phyloP scores from a whole-genome alignment of 2,113 vertebrate species.

The Acrocephalus kingi region DNA sequence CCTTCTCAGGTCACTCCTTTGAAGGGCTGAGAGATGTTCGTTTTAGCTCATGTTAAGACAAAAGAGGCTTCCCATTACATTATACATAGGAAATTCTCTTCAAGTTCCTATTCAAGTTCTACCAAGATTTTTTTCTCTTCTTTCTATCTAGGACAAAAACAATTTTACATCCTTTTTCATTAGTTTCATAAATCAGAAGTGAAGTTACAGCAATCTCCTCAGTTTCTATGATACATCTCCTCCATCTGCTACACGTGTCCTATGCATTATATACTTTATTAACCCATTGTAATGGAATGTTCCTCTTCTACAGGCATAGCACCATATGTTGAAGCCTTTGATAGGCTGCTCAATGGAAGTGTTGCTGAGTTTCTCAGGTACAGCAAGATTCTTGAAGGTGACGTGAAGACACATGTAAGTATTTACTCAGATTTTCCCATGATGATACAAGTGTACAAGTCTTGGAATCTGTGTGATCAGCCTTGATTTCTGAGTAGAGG shows the following conservation, averaged over 20 bases:
- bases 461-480: not conserved
- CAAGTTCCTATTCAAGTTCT: not conserved
- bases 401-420: conserved; percentile 94
- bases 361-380: conserved; percentile 87
- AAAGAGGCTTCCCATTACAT: not conserved
- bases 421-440: not conserved
- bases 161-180: not conserved
- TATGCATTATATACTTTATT: not conserved
- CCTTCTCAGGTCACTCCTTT: not conserved
- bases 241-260: not conserved
- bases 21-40: not conserved
- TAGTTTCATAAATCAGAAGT: not conserved
- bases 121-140: not conserved
- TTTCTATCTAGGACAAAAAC: not conserved
- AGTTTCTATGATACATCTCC: not conserved
- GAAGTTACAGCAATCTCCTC: not conserved
- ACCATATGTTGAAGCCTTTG: conserved; percentile 87
- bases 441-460: not conserved
- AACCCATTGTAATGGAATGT: not conserved
- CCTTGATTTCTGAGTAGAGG: not conserved
- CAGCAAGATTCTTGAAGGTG: conserved; percentile 87
- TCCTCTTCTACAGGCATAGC: conserved; percentile 74
- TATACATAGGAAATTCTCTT: not conserved
- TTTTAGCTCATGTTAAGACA: not conserved
- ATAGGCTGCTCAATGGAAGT: conserved; percentile 81